Percentiles rank a stretch among this genome's conserved stretches.
These are phyloP conservation scores for Festucalex cinctus DNA, from an alignment of 2,113 vertebrate genomes.

Conservation along the genomic window DNA sequence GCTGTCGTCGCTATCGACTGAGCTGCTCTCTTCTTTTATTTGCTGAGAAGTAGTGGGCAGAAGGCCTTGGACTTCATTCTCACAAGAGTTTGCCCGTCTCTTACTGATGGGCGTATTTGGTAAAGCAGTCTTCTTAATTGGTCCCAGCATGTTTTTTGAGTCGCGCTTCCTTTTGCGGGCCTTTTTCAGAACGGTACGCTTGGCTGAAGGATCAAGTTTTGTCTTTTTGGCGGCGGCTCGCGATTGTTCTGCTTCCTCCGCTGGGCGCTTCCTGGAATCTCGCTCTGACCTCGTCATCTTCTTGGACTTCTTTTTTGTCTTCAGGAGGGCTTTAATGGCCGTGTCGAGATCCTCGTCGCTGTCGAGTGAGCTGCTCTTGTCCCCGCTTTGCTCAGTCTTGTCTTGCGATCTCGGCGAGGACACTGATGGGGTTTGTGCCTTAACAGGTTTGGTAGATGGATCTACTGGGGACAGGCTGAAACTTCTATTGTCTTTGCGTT, in stretches of 20 bases:
- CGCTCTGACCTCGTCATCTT: conserved; percentile 78
- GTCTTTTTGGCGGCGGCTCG: conserved; percentile 42
- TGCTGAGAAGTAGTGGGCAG: background rate
- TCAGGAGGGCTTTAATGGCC: conserved; percentile 88
- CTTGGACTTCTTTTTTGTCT: conserved; percentile 85
- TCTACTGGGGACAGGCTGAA: conserved; percentile 23
- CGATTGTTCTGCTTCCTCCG: conserved; percentile 49
- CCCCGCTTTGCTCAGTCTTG: conserved; percentile 65
- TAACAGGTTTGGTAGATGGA: conserved; percentile 11
- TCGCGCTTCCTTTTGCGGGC: conserved; percentile 31
- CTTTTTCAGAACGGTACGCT: conserved; percentile 61
- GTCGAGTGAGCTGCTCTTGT: conserved; percentile 95
- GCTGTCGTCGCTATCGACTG: conserved; percentile 91
- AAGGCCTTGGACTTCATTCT: background rate
- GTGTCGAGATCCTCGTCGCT: conserved; percentile 93
- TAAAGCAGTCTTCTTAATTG: conserved; percentile 18
- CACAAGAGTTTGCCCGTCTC: conserved; percentile 10
- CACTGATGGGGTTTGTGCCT: conserved; percentile 13
- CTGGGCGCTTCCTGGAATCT: conserved; percentile 70
- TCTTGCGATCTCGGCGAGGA: conserved; percentile 16
- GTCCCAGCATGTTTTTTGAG: conserved; percentile 35
- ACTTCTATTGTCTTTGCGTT: conserved; percentile 50
- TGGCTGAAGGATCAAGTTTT: conserved; percentile 34
- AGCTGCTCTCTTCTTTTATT: conserved; percentile 80
- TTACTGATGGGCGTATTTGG: conserved; percentile 24